These are phyloP conservation scores for Darevskia nairensis DNA, from an alignment of 2,797 vertebrate species.

Conservation along the genomic window DNA sequence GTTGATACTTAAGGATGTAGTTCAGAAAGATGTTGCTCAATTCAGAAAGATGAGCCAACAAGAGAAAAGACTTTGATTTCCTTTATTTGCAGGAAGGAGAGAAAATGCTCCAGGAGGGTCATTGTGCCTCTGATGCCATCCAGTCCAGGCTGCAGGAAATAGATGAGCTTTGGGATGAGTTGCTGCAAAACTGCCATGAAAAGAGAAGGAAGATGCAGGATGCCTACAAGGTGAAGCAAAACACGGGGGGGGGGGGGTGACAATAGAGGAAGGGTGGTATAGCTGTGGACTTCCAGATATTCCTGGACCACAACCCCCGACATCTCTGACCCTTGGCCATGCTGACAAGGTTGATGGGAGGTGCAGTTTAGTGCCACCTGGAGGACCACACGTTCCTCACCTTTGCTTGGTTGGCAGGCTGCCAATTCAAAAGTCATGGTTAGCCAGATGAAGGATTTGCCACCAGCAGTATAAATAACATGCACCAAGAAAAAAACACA, in stretches of 20 bases:
- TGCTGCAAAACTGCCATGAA: conserved; percentile 83
- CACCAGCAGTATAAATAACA: too few species aligned
- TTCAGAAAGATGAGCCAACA: conserved; percentile 8
- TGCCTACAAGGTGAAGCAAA: conserved; percentile 82
- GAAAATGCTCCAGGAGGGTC: conserved; percentile 78
- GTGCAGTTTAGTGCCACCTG: too few species aligned
- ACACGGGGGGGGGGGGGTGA: accelerated
- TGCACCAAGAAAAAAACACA: too few species aligned
- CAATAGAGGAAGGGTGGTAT: too few species aligned
- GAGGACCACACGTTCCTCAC: neutral
- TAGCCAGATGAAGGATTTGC: too few species aligned
- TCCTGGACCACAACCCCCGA: too few species aligned
- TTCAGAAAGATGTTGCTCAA: neutral
- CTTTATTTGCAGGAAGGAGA: conserved; percentile 83
- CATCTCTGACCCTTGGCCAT: too few species aligned
- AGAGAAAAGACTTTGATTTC: conserved; percentile 7
- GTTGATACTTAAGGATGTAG: neutral
- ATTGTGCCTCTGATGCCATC: conserved; percentile 79
- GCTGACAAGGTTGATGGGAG: too few species aligned
- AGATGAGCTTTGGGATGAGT: conserved; percentile 82
- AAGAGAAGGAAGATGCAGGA: conserved; percentile 84
- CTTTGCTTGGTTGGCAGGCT: neutral
- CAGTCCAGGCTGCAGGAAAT: conserved; percentile 82
- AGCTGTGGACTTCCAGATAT: too few species aligned
- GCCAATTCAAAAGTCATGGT: too few species aligned